Base-by-base conservation (phyloP, 2,888 invertebrate species). In the Cataglyphis albicans region DNA sequence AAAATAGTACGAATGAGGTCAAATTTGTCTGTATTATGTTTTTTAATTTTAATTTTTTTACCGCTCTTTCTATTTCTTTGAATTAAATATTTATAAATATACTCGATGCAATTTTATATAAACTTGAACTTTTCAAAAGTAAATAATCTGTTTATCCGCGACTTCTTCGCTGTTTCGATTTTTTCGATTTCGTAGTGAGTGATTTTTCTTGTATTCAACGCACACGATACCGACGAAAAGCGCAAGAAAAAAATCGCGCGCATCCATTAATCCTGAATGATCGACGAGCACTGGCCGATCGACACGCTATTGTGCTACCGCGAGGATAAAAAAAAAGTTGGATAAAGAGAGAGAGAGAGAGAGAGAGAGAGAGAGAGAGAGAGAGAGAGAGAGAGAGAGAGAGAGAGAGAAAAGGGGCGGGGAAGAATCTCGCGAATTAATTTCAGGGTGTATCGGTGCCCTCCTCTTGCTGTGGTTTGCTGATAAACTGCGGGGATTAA, bases 401-500 rank as follows among this genome's bases (percentile, higher is more conserved):
- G 21, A 75, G 44, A 41, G 72, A 12, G 29, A 41, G 29, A 35
- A 10, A 15, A 15, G 18, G 4, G n/a, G 29, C 10, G 2, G 15
- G 18, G 48, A 21, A 63, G 18, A 75, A 75, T 75, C 67, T 68
- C 65, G 81, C 59, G 65, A 86, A 86, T 86, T 78, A 86, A 86
- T 86, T 86, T 83, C 81, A 21, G 68, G 72, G 21, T 82, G 78
- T 81, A 75, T 85, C 61, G 86, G 48, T 48, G 21, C 83, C 38
- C 52, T 59, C 73, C 70, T 44, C 73, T 70, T 48, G 48, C 70
- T 83, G 83, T 55, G 76, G 44, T 41, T 81, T 59, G 18, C 81
- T 82, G 86, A 83, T 86, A 86, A 83, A 86, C 83, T 72, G 74
- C 83, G 35, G 65, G 78, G 86, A 74, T 86, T 86, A 82, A 83